A percentile compares a stretch with the other conserved stretches of the same genome.
These are phyloP conservation scores for Syrista parreyssii DNA, from an alignment of 2,888 invertebrate genomes.

Conservation along the genomic window DNA sequence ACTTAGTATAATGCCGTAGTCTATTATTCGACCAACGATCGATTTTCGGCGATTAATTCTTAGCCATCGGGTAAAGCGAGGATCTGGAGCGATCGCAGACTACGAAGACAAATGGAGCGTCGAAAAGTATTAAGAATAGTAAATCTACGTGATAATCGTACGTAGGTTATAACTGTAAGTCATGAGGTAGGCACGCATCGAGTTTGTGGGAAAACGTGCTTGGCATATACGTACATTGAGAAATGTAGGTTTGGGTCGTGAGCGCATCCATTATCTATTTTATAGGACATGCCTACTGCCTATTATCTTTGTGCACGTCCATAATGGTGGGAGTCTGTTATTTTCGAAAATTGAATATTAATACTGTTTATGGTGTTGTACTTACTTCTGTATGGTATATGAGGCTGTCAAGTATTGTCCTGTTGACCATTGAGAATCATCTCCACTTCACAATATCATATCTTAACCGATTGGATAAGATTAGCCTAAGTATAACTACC, in stretches of 20 bases:
- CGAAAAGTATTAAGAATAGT: slow-evolving; percentile 14
- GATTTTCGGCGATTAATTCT: not conserved
- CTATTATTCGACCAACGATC: not conserved
- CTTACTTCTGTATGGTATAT: not conserved
- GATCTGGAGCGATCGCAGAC: not conserved
- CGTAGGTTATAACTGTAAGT: slow-evolving; percentile 43
- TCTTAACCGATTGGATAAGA: not conserved
- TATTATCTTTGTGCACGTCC: not conserved
- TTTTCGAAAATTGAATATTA: not conserved
- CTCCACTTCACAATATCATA: not conserved
- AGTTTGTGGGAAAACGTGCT: slow-evolving; percentile 31
- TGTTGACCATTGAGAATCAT: not conserved
- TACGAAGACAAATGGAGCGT: not conserved
- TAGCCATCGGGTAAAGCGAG: not conserved
- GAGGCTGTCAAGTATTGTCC: not conserved
- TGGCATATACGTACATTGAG: slow-evolving; percentile 25
- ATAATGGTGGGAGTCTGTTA: not conserved
- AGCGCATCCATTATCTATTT: slow-evolving; percentile 40
- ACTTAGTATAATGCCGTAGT: not conserved
- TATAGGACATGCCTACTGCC: slow-evolving; percentile 3
- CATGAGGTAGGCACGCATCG: slow-evolving; percentile 29
- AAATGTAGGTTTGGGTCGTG: slow-evolving; percentile 48
- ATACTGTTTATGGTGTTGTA: not conserved
- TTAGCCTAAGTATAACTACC: not conserved
- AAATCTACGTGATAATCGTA: slow-evolving; percentile 1